These are phyloP conservation scores for Embiotoca jacksoni DNA, from an alignment of 2,113 vertebrate species.

Conservation along the genomic window DNA sequence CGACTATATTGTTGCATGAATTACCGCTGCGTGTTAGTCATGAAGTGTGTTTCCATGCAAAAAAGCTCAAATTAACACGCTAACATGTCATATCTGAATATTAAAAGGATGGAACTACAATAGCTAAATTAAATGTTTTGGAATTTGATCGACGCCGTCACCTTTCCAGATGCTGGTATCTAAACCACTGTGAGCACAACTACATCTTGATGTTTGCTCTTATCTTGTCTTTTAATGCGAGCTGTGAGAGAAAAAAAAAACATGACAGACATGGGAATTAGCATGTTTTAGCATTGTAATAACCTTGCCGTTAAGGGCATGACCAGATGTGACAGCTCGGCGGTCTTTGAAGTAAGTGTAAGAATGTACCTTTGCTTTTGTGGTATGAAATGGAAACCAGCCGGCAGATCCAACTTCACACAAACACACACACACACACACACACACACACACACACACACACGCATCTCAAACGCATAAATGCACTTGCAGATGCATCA, in stretches of 20 bases:
- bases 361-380: neutral
- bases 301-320: neutral
- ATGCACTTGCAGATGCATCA: conserved; percentile 16
- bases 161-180: neutral
- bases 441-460: conserved; percentile 4
- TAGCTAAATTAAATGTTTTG: neutral
- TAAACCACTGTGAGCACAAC: neutral
- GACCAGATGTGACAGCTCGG: neutral
- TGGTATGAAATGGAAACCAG: conserved; percentile 7
- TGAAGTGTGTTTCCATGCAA: no score
- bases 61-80: no score
- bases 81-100: no score
- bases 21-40: no score
- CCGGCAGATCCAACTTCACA: neutral
- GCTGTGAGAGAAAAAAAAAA: neutral
- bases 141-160: neutral
- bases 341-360: neutral
- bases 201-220: neutral
- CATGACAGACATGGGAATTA: neutral
- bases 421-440: conserved; percentile 5
- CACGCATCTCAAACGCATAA: neutral
- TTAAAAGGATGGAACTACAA: neutral
- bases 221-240: neutral
- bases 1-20: no score
- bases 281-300: conserved; percentile 8